phyloP scores from a whole-genome alignment of 2,113 vertebrate species.

The Nerophis lumbriciformis region DNA sequence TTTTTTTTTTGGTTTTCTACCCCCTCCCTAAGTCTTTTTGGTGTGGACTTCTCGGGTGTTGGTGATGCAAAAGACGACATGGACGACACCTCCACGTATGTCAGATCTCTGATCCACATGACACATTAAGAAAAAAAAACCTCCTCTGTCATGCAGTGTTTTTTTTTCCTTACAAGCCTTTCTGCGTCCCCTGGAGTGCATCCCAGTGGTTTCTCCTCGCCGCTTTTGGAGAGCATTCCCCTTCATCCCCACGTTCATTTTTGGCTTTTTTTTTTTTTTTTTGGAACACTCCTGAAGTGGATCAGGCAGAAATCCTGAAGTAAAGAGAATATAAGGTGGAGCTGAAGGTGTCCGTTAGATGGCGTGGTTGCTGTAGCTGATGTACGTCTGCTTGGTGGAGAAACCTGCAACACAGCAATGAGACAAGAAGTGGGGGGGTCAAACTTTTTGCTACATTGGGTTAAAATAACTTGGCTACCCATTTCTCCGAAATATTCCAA shows the following conservation, averaged over 20 bases:
- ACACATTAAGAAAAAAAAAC: conserved; percentile 49
- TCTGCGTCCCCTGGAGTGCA: conserved; percentile 23
- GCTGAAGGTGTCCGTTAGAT: conserved; percentile 73
- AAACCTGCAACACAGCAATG: conserved; percentile 73
- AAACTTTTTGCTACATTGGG: not conserved
- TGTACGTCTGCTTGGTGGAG: conserved; percentile 94
- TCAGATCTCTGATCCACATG: conserved; percentile 27
- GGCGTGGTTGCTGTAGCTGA: conserved; percentile 98
- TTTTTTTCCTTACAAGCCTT: conserved; percentile 35
- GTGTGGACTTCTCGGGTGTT: conserved; percentile 42
- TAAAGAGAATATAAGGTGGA: not conserved
- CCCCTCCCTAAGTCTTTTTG: conserved; percentile 26
- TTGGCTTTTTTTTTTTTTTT: conserved; percentile 2
- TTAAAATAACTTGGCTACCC: no score
- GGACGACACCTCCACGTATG: conserved; percentile 46
- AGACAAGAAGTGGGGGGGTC: conserved; percentile 44
- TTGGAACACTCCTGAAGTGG: not conserved
- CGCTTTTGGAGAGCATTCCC: conserved; percentile 28
- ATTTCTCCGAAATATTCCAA: no score
- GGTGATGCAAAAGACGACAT: conserved; percentile 43
- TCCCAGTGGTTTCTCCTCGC: conserved; percentile 17
- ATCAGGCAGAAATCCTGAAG: conserved; percentile 38
- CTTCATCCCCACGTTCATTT: conserved; percentile 3
- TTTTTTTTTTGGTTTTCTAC: no score
- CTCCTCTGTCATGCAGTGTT: conserved; percentile 53